Conservation (phyloP, 2,888 invertebrate genomes). For the Nomada fabriciana region DNA sequence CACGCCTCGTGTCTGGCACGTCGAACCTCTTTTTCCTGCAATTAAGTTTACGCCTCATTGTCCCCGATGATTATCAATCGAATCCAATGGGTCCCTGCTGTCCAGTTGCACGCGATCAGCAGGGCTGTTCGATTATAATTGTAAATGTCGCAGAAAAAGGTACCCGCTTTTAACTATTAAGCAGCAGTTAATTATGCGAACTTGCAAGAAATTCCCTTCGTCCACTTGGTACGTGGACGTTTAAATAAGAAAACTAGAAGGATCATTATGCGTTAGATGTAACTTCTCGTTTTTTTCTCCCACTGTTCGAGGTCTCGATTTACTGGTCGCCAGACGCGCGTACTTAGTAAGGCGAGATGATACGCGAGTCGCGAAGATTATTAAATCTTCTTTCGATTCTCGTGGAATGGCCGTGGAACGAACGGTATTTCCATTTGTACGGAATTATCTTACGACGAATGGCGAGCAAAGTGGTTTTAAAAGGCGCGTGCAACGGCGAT, state of each 20-base stretch:
- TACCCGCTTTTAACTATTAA: constrained; percentile 1
- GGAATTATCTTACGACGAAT: constrained; percentile 39
- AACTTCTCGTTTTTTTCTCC: constrained; percentile 29
- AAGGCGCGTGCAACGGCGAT: constrained; percentile 36
- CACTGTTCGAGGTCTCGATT: background rate
- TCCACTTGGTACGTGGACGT: background rate
- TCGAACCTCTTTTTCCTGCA: constrained; percentile 44
- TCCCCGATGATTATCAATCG: constrained; percentile 52
- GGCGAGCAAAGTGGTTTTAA: constrained; percentile 4
- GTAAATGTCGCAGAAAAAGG: constrained; percentile 32
- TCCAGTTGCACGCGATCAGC: constrained; percentile 14
- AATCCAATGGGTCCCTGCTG: constrained; percentile 14
- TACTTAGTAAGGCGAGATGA: constrained; percentile 5
- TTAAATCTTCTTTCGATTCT: constrained; percentile 61
- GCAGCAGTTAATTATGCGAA: constrained; percentile 13
- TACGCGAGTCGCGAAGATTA: constrained; percentile 40
- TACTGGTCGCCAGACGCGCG: background rate
- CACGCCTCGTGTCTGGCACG: constrained; percentile 41
- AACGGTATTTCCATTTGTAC: constrained; percentile 60
- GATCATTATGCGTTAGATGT: constrained; percentile 10
- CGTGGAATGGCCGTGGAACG: constrained; percentile 38
- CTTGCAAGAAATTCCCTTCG: background rate
- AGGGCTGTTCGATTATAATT: constrained; percentile 19
- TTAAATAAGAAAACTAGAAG: background rate
- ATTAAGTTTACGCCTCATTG: constrained; percentile 54